Conservation (phyloP, 2,113 vertebrate genomes). For the Furnarius figulus region DNA sequence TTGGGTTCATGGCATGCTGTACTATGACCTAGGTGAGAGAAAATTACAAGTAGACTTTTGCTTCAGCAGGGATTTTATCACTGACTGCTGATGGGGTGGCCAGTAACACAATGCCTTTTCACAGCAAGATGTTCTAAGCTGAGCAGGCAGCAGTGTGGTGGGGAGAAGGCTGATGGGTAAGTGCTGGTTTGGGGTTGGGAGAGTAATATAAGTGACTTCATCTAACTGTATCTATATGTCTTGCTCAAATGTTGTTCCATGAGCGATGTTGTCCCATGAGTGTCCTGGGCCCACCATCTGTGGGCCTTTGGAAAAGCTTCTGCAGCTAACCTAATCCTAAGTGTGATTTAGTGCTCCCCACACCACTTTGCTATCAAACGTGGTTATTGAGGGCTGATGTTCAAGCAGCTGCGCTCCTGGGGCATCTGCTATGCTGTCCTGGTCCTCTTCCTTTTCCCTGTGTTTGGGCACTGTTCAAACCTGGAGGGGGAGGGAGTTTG, state of each 20-base stretch:
- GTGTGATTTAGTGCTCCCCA: background rate
- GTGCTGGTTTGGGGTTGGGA: background rate
- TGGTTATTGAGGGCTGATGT: background rate
- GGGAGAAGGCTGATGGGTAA: background rate
- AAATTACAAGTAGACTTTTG: background rate
- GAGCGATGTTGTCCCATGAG: background rate
- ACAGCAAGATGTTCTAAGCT: background rate
- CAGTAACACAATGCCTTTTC: background rate
- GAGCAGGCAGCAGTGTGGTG: background rate
- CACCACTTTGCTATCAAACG: accelerated
- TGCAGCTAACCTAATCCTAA: background rate
- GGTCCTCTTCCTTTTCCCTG: background rate
- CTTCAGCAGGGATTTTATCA: background rate
- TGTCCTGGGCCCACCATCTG: accelerated
- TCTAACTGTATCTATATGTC: background rate
- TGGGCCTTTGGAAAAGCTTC: background rate
- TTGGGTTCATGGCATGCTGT: background rate
- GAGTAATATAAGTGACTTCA: background rate
- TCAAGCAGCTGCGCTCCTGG: background rate
- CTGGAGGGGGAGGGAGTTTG: accelerated
- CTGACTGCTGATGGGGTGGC: background rate
- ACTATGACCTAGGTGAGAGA: accelerated
- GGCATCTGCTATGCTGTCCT: background rate
- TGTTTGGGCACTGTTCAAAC: background rate
- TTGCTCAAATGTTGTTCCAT: background rate